Evolutionary conservation across 2,888 invertebrate species (phyloP).

Genomic region (Cinara cedri): DNA sequence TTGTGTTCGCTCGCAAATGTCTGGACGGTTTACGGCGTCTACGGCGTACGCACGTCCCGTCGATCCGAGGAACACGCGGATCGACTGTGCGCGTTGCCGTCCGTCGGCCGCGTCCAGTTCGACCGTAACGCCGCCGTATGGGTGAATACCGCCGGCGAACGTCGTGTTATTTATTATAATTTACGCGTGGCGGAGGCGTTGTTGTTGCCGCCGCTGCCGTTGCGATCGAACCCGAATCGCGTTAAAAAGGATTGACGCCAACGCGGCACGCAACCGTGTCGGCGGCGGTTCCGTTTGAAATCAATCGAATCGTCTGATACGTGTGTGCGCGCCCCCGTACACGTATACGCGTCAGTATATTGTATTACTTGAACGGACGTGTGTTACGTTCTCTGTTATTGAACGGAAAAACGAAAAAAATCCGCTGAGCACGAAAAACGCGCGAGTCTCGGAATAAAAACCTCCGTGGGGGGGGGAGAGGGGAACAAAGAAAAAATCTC

Average conservation of each 20-base stretch:
- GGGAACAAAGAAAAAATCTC: too few relatives aligned
- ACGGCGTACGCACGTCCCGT: too few relatives aligned
- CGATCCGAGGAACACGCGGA: too few relatives aligned
- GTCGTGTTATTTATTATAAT: not conserved
- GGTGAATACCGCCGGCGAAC: not conserved
- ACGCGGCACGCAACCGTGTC: slow-evolving; percentile 28
- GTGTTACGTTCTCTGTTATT: not conserved
- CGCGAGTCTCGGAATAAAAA: too few relatives aligned
- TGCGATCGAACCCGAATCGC: slow-evolving; percentile 37
- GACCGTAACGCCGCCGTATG: slow-evolving; percentile 11
- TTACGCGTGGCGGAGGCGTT: too few relatives aligned
- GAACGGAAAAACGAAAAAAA: not conserved
- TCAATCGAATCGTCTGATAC: slow-evolving; percentile 37
- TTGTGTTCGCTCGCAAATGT: too few relatives aligned
- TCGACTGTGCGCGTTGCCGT: too few relatives aligned
- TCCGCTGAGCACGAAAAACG: not conserved
- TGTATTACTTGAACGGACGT: slow-evolving; percentile 8
- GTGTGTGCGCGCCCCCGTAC: not conserved
- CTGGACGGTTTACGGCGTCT: too few relatives aligned
- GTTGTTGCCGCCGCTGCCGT: not conserved
- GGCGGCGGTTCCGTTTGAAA: slow-evolving; percentile 38
- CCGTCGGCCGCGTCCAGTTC: not conserved
- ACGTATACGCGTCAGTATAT: not conserved
- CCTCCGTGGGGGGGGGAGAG: too few relatives aligned
- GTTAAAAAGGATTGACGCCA: slow-evolving; percentile 46